These are phyloP conservation scores for Spinus olivaceus DNA, from an alignment of 2,797 vertebrate genomes.

Conservation along the genomic window DNA sequence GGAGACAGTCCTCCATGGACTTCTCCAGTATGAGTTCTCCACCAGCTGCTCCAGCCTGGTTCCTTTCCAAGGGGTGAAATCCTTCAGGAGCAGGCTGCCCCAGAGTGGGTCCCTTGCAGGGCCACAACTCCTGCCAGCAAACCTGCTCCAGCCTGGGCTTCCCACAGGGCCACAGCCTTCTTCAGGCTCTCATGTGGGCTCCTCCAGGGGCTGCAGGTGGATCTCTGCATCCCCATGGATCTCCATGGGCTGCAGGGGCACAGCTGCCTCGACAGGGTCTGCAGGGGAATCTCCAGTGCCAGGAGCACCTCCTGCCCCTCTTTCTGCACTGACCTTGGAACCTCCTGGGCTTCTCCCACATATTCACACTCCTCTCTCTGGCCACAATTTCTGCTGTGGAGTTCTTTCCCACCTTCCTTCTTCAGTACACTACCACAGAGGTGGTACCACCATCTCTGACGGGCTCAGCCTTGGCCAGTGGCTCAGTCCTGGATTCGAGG, in stretches of 20 bases:
- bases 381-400: background rate
- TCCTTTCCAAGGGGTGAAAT: background rate
- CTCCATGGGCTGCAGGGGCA: background rate
- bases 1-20: background rate
- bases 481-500: background rate
- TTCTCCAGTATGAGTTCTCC: background rate
- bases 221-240: background rate
- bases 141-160: background rate
- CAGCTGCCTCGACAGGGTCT: background rate
- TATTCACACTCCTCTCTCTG: background rate
- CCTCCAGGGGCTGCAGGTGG: background rate
- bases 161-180: background rate
- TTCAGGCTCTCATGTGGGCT: background rate
- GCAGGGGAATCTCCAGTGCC: background rate
- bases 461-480: background rate
- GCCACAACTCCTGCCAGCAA: background rate
- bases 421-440: background rate
- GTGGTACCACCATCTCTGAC: background rate
- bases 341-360: background rate
- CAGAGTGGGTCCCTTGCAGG: background rate
- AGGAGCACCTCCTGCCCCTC: background rate
- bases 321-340: background rate
- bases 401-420: background rate
- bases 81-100: background rate
- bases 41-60: background rate